Conservation (phyloP, 2,888 invertebrate species). For the Anorthoa munda region DNA sequence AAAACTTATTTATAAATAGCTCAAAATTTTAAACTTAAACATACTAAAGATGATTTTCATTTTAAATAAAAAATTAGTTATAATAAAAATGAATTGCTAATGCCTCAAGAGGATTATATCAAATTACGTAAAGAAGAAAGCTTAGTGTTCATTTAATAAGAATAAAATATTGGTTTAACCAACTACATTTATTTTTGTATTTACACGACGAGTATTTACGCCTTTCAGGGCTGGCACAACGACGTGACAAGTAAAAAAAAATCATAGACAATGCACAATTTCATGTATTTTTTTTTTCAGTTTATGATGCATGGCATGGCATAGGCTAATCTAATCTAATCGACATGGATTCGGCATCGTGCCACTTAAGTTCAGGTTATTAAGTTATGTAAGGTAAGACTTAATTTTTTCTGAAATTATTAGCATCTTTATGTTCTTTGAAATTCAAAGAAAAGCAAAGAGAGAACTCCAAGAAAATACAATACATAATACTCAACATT, state of each 20-base stretch:
- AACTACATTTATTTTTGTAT: conserved; percentile 46
- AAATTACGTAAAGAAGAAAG: conserved; percentile 23
- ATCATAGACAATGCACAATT: not conserved
- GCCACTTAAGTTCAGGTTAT: not conserved
- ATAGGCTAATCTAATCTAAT: not conserved
- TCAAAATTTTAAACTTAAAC: not conserved
- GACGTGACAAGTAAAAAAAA: not conserved
- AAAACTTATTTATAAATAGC: not conserved
- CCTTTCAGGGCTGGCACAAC: conserved; percentile 50
- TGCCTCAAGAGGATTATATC: conserved; percentile 39
- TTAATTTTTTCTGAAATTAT: not conserved
- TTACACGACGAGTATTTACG: conserved; percentile 45
- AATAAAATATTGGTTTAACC: conserved; percentile 39
- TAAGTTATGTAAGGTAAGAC: too few species aligned
- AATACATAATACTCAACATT: not conserved
- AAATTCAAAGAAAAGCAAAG: not conserved
- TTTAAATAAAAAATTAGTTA: conserved; percentile 1
- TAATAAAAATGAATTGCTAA: conserved; percentile 33
- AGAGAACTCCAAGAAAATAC: not conserved
- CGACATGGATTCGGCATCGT: not conserved
- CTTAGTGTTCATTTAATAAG: conserved; percentile 41
- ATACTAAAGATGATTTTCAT: conserved; percentile 13
- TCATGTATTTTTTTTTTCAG: not conserved
- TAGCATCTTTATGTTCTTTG: not conserved
- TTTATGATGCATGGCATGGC: too few species aligned